Evolutionary conservation across 1,140 invertebrate genomes (phyloP), one percentile per base, ranked within the genome.

Genomic region (Drosophila tsacasi): DNA sequence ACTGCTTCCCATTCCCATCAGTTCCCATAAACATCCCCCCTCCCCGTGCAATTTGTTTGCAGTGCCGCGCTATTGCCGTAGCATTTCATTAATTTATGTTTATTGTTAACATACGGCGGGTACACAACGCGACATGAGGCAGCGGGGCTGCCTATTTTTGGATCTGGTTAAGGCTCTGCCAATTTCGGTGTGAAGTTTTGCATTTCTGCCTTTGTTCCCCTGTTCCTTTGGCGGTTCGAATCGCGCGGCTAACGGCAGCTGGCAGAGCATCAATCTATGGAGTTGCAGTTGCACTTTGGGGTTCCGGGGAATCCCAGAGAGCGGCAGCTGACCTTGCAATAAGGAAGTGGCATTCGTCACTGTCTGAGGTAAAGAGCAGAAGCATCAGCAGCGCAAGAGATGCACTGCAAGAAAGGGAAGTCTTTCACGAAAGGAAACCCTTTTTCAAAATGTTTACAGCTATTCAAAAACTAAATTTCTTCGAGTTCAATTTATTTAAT

Each of bases 21-120:
- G 64, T 69, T 42, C 37, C 55, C 55, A 74, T 74, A 74, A 74
- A 73, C 55, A 61, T 75, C 25, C 73, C 47, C 12, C 27, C 35
- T 1, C 21, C 3, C 15, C 35, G 0, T 64, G 17, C 58, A 76
- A 55, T 61, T 65, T 76, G 55, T 73, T 58, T 66, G 79, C 83
- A 61, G 64, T 81, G 77, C 79, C 73, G 84, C 81, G 80, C 84
- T 50, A 57, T 46, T 79, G 74, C 32, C 44, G 67, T 52, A 78
- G 84, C 84, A 87, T 89, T 90, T 89, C 84, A 89, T 89, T 89
- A 89, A 90, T 89, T 89, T 89, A 89, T 89, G 81, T 79, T 89
- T 89, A 89, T 89, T 89, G 85, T 74, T 74, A 52, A 44, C 65
- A 65, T 25, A 23, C 46, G 21, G 23, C 21, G 39, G 9, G 13